These are phyloP conservation scores for Pagrus major DNA, from an alignment of 2,113 vertebrate genomes.

Conservation along the genomic window DNA sequence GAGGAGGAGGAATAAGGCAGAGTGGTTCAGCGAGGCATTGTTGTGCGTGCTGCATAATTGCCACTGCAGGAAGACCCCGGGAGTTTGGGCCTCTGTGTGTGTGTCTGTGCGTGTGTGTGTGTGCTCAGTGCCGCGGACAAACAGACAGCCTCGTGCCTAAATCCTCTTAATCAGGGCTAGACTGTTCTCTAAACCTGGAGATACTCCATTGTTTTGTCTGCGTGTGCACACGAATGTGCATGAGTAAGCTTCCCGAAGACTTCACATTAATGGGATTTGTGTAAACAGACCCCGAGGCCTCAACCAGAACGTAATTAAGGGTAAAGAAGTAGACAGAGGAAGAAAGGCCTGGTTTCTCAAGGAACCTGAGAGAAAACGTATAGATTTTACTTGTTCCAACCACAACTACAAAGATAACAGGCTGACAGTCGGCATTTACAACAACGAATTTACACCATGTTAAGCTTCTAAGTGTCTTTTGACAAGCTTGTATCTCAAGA, in stretches of 20 bases:
- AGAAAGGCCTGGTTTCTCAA: slow-evolving; percentile 10
- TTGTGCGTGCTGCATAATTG: slow-evolving; percentile 22
- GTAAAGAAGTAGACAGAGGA: slow-evolving; percentile 49
- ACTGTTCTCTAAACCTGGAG: slow-evolving; percentile 41
- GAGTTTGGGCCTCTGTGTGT: slow-evolving; percentile 25
- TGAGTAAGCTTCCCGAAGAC: slow-evolving; percentile 47
- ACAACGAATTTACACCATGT: slow-evolving; percentile 20
- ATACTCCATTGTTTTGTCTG: slow-evolving; percentile 54
- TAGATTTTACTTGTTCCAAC: slow-evolving; percentile 22
- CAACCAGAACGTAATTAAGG: slow-evolving; percentile 65
- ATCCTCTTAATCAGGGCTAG: slow-evolving; percentile 68
- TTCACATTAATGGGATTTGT: slow-evolving; percentile 74
- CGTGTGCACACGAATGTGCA: slow-evolving; percentile 29
- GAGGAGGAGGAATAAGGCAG: slow-evolving; percentile 27
- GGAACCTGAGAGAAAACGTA: slow-evolving; percentile 32
- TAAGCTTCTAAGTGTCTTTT: slow-evolving; percentile 15
- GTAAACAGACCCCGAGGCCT: slow-evolving; percentile 70
- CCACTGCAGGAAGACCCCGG: slow-evolving; percentile 20
- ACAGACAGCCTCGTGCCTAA: slow-evolving; percentile 56
- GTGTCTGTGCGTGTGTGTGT: slow-evolving; percentile 16
- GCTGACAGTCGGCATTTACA: slow-evolving; percentile 22
- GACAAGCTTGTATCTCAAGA: neutral
- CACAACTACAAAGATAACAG: slow-evolving; percentile 24
- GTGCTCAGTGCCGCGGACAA: slow-evolving; percentile 29
- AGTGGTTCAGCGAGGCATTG: slow-evolving; percentile 40